Base-by-base conservation (phyloP, 1,140 invertebrate genomes). In the Phymorhynchus buccinoides region DNA sequence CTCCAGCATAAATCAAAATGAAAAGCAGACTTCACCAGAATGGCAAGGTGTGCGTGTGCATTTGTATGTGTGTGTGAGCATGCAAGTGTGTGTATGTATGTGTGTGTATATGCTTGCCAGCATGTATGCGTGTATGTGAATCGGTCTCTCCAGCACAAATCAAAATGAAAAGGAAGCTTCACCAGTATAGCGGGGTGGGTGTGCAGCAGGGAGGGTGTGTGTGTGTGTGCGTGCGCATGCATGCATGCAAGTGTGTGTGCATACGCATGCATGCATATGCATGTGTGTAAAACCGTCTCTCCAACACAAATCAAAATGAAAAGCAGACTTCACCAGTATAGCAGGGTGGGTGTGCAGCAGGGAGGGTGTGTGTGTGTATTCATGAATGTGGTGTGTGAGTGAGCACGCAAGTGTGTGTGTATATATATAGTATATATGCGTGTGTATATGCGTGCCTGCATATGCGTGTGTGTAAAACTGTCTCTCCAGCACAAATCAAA, bases 101-200 rank as follows among this genome's bases (percentile, higher is more conserved):
- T 62, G 56, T 62, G 56, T 62, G 56, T 3, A 27, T 62, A 27
- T 62, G 56, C n/a, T 16, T 48, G 44, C 18, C 44, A 9, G 44
- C 18, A 6, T 48, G 44, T 48, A 6, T 48, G 56, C 27, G 56
- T 62, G 14, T 62, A 27, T 3, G 56, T 62, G 56, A 48, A 18
- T 52, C 48, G 22, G 48, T 52, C 48, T 52, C 12, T 52, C 48
- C 48, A 52, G 48, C 48, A 52, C 12, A 62, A 62, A 62, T 27
- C 56, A 62, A 27, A 27, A 27, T 62, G 22, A 12, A 6, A 62
- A n/a, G n/a, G 7, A 18, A 89, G 84, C 87, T 91, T n/a, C 42
- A 92, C 91, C 71, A 92, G 78, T 16, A 92, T 89, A 14, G 89
- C 89, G n/a, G 89, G 77, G 78, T 90, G 91, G 41, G 89, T 90